Base-by-base conservation (phyloP, 2,888 invertebrate species). In the Bhutanitis thaidina region DNA sequence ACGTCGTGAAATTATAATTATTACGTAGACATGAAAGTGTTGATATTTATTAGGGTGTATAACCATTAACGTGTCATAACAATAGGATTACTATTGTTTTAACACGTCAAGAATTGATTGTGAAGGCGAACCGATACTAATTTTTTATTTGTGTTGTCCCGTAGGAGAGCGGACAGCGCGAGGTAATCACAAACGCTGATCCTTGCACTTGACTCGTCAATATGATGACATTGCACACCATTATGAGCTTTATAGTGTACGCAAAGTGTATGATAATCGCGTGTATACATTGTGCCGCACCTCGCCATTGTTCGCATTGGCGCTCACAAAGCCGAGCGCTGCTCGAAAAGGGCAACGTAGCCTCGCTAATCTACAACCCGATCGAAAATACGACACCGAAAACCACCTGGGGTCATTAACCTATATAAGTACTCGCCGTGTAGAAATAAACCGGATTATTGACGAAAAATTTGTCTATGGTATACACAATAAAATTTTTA, bases 121-220 rank as follows among this genome's bases (percentile, higher is more conserved):
- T 20, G 2, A 40, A 52, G 53, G 27, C 51, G 57, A 63, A 59
- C 56, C 63, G 62, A 71, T 74, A 83, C 83, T 72, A 77, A 77
- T 71, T 45, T 60, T 61, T 27, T 79, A 73, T 90, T 86, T 90
- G 81, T 89, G 82, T 90, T 90, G 80, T 87, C 83, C 81, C 76
- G 91, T 92, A 92, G 92, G 92, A 92, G 87, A 92, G 92, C 92
- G 92, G 92, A 83, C 92, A 92, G 88, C 92, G 92, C 79, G 92
- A 92, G 92, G 92, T 92, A 92, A 92, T 82, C 77, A 80, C 71
- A 78, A 67, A 65, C 75, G 80, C 77, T 80, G 81, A 71, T 79
- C 77, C 81, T 74, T 79, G 82, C 84, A 87, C 85, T 73, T 69
- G 5, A 69, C 64, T 56, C 58, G 67, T 65, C 67, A 64, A 68